phyloP scores from a whole-genome alignment of 2,113 vertebrate genomes.

The Pomatorhinus ruficollis region DNA sequence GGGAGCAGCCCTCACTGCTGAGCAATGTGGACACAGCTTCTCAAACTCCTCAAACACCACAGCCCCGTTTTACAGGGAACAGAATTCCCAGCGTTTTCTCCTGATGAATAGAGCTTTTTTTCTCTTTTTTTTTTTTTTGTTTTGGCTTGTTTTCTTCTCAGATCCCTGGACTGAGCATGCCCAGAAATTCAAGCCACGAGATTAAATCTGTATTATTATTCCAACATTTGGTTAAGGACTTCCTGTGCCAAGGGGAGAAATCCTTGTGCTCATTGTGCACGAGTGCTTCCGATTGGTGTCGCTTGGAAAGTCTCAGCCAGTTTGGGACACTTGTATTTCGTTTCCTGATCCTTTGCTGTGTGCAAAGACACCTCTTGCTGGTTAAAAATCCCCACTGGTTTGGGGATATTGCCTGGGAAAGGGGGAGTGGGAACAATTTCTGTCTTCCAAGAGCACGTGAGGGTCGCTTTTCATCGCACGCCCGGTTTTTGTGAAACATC shows the following conservation, averaged over 20 bases:
- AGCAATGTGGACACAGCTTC: background rate
- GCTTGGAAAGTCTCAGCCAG: background rate
- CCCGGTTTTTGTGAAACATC: background rate
- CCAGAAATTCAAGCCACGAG: background rate
- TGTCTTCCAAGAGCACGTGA: background rate
- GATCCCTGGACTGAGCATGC: background rate
- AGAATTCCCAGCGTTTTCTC: background rate
- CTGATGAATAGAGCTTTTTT: background rate
- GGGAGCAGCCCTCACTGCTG: background rate
- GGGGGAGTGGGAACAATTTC: background rate
- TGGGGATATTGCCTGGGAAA: background rate
- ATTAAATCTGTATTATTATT: background rate
- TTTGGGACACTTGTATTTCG: background rate
- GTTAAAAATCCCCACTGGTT: background rate
- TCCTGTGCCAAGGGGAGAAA: background rate
- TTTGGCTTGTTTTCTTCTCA: background rate
- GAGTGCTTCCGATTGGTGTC: background rate
- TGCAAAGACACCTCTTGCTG: background rate
- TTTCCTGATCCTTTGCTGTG: background rate
- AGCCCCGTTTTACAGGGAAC: fast-evolving
- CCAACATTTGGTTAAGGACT: background rate
- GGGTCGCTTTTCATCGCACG: background rate
- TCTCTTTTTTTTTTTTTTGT: too few relatives aligned
- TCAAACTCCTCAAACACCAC: background rate
- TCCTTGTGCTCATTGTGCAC: background rate